phyloP scores from a whole-genome alignment of 2,888 invertebrate genomes.

The Nasonovia ribisnigri region DNA sequence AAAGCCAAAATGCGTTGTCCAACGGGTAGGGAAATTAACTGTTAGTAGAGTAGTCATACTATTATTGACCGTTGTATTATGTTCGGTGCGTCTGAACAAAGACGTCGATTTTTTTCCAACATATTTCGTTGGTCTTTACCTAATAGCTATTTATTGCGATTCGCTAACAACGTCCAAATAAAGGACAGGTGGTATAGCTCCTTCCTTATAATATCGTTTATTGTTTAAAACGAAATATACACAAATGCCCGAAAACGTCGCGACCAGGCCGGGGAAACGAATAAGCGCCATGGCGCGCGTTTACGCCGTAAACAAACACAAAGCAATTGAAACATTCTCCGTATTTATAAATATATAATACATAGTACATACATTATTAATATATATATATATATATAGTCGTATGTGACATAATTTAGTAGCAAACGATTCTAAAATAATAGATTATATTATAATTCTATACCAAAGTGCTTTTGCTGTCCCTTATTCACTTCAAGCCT shows the following conservation, averaged over 20 bases:
- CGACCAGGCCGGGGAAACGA: background rate
- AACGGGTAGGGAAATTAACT: conserved; percentile 60
- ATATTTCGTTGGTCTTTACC: background rate
- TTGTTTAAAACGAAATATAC: background rate
- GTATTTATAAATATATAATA: background rate
- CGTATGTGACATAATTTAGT: background rate
- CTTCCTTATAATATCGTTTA: background rate
- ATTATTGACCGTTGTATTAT: conserved; percentile 46
- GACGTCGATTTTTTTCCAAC: background rate
- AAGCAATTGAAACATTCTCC: background rate
- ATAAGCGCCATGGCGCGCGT: background rate
- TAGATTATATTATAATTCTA: background rate
- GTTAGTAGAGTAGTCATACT: background rate
- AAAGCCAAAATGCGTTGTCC: conserved; percentile 61
- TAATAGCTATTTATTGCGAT: background rate
- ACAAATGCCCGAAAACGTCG: background rate
- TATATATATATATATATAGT: background rate
- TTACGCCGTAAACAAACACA: background rate
- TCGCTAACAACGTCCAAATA: background rate
- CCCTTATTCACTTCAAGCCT: too few species aligned
- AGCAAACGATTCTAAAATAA: background rate
- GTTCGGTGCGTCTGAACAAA: background rate
- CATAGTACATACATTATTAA: background rate
- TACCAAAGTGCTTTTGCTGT: too few species aligned
- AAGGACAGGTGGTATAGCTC: background rate